phyloP scores from a whole-genome alignment of 2,888 invertebrate genomes.

The Suillia variegata region DNA sequence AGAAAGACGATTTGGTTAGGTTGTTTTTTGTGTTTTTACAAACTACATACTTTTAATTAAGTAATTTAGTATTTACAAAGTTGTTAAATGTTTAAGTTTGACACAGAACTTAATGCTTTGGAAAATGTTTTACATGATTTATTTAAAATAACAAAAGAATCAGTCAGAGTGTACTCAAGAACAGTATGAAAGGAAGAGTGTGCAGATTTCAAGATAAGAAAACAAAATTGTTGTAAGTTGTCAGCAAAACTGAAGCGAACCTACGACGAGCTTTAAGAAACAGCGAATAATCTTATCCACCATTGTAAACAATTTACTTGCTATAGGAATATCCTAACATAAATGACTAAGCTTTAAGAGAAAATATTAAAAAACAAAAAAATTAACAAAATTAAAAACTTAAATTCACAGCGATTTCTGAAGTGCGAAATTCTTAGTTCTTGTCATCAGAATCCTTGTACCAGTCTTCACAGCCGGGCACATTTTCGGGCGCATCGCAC shows the following conservation, averaged over 20 bases:
- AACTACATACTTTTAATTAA: constrained; percentile 16
- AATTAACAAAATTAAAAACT: constrained; percentile 24
- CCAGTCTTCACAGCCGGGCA: constrained; percentile 91
- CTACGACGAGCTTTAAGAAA: neutral
- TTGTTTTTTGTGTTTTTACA: constrained; percentile 3
- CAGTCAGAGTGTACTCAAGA: neutral
- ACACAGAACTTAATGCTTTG: too few species aligned
- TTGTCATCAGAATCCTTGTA: constrained; percentile 81
- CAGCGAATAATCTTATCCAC: neutral
- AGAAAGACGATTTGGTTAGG: constrained; percentile 1
- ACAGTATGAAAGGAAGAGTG: too few species aligned
- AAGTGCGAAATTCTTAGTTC: constrained; percentile 44
- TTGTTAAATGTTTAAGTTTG: neutral
- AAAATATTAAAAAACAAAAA: constrained; percentile 25
- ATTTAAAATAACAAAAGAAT: neutral
- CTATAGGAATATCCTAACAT: constrained; percentile 34
- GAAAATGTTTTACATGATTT: neutral
- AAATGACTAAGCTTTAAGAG: constrained; percentile 29
- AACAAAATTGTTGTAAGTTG: neutral
- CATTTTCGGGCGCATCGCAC: constrained; percentile 90
- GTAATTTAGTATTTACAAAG: constrained; percentile 21
- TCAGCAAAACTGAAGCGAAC: neutral
- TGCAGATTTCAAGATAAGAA: too few species aligned
- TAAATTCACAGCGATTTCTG: constrained; percentile 31
- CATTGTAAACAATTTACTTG: constrained; percentile 21